Conservation (phyloP, 2,888 invertebrate genomes). For the Rosalia funebris region DNA sequence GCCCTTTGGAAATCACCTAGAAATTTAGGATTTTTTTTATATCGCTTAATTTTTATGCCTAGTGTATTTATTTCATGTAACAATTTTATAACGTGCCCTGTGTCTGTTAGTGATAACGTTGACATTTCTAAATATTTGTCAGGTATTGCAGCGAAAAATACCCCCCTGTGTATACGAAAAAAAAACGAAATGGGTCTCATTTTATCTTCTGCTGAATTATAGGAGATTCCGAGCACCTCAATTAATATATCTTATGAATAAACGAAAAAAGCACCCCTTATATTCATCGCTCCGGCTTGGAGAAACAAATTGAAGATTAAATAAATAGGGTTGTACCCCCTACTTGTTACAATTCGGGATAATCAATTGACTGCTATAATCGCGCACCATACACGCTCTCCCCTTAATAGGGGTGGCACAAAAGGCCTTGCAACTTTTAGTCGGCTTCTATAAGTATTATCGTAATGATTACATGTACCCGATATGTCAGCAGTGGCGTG, state of each 20-base stretch:
- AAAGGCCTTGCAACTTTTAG: conserved; percentile 24
- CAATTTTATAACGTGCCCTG: no score
- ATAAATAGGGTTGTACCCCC: conserved; percentile 35
- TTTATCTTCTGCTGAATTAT: no score
- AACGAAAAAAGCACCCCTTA: conserved; percentile 5
- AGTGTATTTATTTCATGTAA: no score
- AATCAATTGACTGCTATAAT: conserved; percentile 37
- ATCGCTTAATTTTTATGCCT: no score
- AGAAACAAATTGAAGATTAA: conserved; percentile 38
- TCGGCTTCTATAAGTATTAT: conserved; percentile 25
- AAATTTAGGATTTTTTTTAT: no score
- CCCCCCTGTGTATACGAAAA: no score
- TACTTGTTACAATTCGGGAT: conserved; percentile 30
- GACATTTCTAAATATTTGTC: no score
- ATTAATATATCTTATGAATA: conserved; percentile 1
- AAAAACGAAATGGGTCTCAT: no score
- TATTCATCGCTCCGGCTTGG: conserved; percentile 25
- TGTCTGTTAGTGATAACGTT: no score
- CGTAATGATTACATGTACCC: conserved; percentile 28
- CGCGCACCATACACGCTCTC: conserved; percentile 30
- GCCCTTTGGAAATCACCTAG: no score
- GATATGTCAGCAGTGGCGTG: conserved; percentile 25
- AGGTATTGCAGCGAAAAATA: no score
- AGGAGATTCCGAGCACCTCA: no score
- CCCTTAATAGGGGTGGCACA: conserved; percentile 18